Evolutionary conservation across 2,888 invertebrate genomes (phyloP).

Genomic region (Teleogryllus oceanicus): DNA sequence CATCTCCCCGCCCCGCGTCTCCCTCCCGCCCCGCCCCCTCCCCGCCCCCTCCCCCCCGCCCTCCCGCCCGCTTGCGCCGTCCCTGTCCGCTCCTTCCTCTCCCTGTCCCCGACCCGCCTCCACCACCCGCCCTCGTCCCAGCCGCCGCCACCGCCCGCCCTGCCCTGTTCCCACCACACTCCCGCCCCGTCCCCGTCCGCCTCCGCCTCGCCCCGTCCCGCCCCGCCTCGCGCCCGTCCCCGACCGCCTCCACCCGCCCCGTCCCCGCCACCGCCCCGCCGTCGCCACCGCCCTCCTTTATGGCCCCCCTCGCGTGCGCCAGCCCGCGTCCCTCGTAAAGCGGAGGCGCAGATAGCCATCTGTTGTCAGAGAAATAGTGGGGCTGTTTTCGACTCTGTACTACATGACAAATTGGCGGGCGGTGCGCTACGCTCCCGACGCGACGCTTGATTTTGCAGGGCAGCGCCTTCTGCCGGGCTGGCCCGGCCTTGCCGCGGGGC

Average conservation of each 20-base stretch:
- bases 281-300: neutral
- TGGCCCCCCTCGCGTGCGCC: neutral
- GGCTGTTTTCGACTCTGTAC: neutral
- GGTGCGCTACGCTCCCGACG: neutral
- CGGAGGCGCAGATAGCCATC: constrained; percentile 8
- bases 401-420: constrained; percentile 4
- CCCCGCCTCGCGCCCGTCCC: too few relatives aligned
- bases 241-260: neutral
- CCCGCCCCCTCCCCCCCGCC: too few relatives aligned
- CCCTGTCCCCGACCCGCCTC: too few relatives aligned
- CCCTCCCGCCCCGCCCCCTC: too few relatives aligned
- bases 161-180: too few relatives aligned
- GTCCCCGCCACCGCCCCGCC: neutral
- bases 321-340: neutral
- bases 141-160: too few relatives aligned
- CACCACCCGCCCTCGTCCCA: too few relatives aligned
- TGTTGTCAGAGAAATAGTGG: constrained; percentile 11
- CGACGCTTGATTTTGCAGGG: neutral
- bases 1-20: neutral
- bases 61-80: too few relatives aligned
- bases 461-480: neutral
- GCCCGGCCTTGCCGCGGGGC: neutral
- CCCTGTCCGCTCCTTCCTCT: too few relatives aligned
- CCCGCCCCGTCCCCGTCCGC: too few relatives aligned
- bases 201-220: too few relatives aligned